A percentile compares a stretch with the other conserved stretches of the same genome.
phyloP scores from a whole-genome alignment of 2,888 invertebrate species.

The Aelia acuminata region DNA sequence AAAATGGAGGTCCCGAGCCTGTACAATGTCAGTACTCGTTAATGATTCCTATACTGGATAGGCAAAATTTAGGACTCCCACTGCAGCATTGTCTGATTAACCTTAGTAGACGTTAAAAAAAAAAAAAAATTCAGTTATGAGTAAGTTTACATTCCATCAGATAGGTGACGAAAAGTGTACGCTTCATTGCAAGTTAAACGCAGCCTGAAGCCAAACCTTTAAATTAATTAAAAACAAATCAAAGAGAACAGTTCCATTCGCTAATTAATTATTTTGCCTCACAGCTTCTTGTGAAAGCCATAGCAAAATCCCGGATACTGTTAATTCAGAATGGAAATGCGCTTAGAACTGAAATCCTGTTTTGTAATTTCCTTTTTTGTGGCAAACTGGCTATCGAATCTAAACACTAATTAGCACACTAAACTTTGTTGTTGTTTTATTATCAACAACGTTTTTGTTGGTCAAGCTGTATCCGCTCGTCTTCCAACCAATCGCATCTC shows the following conservation, averaged over 20 bases:
- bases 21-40: too few relatives aligned
- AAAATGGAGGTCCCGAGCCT: too few relatives aligned
- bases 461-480: not conserved
- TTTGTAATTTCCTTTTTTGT: constrained; percentile 47
- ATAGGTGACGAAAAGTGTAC: not conserved
- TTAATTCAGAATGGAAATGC: constrained; percentile 19
- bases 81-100: too few relatives aligned
- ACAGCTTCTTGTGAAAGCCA: not conserved
- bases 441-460: too few relatives aligned
- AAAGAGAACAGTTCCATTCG: constrained; percentile 8
- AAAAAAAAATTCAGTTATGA: not conserved
- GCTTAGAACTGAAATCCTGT: constrained; percentile 48
- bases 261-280: constrained; percentile 10
- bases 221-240: not conserved
- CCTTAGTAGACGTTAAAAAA: not conserved
- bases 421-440: constrained; percentile 33
- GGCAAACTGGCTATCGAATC: not conserved
- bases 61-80: too few relatives aligned
- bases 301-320: not conserved
- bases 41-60: too few relatives aligned
- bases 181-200: not conserved
- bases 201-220: not conserved
- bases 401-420: not conserved
- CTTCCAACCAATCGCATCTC: not conserved
- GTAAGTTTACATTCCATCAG: not conserved